A percentile compares a stretch with the other conserved stretches of the same genome.
Evolutionary conservation across 2,888 invertebrate genomes (phyloP).

Genomic region (Carpatolechia fugitivella): DNA sequence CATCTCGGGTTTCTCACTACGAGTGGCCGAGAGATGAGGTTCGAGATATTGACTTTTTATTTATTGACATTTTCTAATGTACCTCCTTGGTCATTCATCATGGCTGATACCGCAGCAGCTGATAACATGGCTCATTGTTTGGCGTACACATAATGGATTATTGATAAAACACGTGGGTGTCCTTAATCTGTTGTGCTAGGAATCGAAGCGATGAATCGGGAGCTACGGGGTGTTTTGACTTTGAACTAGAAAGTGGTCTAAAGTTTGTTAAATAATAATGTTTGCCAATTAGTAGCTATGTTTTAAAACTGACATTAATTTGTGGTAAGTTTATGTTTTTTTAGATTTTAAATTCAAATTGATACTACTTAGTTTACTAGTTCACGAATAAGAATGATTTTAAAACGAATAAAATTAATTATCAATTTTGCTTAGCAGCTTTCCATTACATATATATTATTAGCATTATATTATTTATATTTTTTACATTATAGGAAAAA

Average conservation of each 20-base stretch:
- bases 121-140: constrained; percentile 75
- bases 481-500: too few relatives aligned
- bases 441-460: too few relatives aligned
- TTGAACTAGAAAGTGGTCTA: not conserved
- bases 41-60: constrained; percentile 71
- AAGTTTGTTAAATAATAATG: too few relatives aligned
- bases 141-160: constrained; percentile 75
- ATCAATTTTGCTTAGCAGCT: too few relatives aligned
- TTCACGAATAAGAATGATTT: too few relatives aligned
- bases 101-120: constrained; percentile 54
- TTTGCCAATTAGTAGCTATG: too few relatives aligned
- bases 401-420: too few relatives aligned
- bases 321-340: too few relatives aligned
- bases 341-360: too few relatives aligned
- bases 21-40: constrained; percentile 45
- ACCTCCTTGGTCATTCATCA: constrained; percentile 65
- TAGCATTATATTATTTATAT: too few relatives aligned
- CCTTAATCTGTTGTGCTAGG: constrained; percentile 59
- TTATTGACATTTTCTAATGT: constrained; percentile 78
- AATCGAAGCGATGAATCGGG: constrained; percentile 59
- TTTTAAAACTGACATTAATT: too few relatives aligned
- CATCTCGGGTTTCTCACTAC: constrained; percentile 48
- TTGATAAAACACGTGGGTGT: constrained; percentile 78
- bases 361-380: too few relatives aligned
- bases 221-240: constrained; percentile 27